A percentile compares a stretch with the other conserved stretches of the same genome.
phyloP scores from a whole-genome alignment of 1,140 invertebrate genomes.

The Chrysomallon squamiferum region DNA sequence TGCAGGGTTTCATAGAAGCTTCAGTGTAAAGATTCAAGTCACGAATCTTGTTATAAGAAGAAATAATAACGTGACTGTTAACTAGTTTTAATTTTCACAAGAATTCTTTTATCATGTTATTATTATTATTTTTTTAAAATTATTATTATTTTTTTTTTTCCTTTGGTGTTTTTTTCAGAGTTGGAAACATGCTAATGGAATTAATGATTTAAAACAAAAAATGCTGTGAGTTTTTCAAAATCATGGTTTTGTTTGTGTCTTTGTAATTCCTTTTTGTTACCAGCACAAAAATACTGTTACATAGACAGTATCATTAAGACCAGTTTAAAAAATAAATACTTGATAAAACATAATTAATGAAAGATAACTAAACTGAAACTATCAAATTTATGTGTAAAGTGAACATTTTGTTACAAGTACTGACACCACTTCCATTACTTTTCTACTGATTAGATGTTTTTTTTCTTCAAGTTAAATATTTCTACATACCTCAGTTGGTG shows the following conservation, averaged over 20 bases:
- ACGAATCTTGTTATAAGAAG: constrained; percentile 64
- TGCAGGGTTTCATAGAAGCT: constrained; percentile 79
- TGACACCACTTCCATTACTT: no score
- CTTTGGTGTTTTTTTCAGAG: background rate
- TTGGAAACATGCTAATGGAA: background rate
- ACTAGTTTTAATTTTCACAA: background rate
- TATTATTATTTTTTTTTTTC: background rate
- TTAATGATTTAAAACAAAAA: background rate
- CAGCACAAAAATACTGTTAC: no score
- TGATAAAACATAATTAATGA: no score
- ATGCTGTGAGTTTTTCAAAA: background rate
- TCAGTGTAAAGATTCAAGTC: constrained; percentile 82
- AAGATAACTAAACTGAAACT: no score
- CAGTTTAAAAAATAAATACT: no score
- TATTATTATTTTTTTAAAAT: background rate
- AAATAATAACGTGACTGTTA: background rate
- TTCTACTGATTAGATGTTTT: no score
- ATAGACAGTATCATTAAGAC: no score
- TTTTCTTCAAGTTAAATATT: no score
- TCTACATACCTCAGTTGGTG: constrained; percentile 17
- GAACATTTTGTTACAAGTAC: no score
- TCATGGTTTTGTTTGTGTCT: no score
- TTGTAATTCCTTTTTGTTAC: no score
- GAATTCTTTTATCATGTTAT: background rate
- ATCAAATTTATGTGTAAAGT: no score